Evolutionary conservation across 2,888 invertebrate genomes (phyloP), one percentile per base, ranked within the genome.

Genomic region (Tipula unca): DNA sequence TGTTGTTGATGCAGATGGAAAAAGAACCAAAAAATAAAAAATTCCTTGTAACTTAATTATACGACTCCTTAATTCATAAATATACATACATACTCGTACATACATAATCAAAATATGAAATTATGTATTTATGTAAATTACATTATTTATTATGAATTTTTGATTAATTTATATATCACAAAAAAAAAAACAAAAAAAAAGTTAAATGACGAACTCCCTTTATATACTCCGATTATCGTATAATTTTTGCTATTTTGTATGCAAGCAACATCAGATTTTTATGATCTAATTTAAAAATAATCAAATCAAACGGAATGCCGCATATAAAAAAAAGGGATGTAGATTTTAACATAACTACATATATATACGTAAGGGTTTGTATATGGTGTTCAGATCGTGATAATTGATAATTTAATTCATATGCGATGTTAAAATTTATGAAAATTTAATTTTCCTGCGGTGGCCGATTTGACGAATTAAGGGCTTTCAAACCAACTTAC

Each of bases 121-220:
- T 69, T 69, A 69, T 69, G 69, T 69, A 69, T 69, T 69, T 69
- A 69, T 69, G 69, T 25, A 69, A 69, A 69, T 69, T 69, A 69
- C 20, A 69, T 69, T 69, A n/a, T n/a, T 69, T 25, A 69, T 69
- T 25, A 69, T 25, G 69, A 69, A 69, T 69, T 69, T 69, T 69
- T 69, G 69, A 69, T 69, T 69, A 69, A 69, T 69, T 69, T 69
- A 10, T 69, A 48, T 17, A 48, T 17, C 3, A 39, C 2, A 8
- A 32, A 32, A 32, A 8, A 48, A 48, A 69, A 69, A 17, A 39
- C 2, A 8, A 32, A 32, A 32, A 8, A 48, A 48, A 69, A 69
- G 69, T 69, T 69, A 25, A 69, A 69, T 69, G 69, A 69, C 69
- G 25, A 69, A 69, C 69, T 10, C 69, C 69, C 69, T 69, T 48